phyloP scores from a whole-genome alignment of 2,888 invertebrate species.

The Lycia hirtaria region DNA sequence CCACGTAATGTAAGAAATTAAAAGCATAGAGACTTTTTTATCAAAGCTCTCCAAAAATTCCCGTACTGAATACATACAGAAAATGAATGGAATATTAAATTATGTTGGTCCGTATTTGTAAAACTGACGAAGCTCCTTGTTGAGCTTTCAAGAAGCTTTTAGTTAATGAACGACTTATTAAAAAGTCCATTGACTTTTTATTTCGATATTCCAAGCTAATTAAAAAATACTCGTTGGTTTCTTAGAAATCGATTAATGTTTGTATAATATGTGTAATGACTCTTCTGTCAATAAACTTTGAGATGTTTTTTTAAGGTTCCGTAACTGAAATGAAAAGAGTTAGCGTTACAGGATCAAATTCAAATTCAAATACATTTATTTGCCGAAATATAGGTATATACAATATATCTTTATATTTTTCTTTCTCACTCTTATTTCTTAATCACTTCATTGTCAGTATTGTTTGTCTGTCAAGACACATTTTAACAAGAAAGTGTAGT shows the following conservation, averaged over 20 bases:
- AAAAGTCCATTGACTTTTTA: slow-evolving; percentile 78
- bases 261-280: too few relatives aligned
- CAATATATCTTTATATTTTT: too few relatives aligned
- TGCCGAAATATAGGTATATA: too few relatives aligned
- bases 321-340: too few relatives aligned
- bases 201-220: slow-evolving; percentile 57
- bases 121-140: slow-evolving; percentile 82
- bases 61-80: slow-evolving; percentile 78
- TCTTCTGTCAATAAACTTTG: too few relatives aligned
- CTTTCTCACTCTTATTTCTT: too few relatives aligned
- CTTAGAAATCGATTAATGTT: slow-evolving; percentile 3
- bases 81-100: slow-evolving; percentile 83
- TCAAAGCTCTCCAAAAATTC: slow-evolving; percentile 66
- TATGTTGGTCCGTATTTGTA: slow-evolving; percentile 79
- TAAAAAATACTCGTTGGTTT: slow-evolving; percentile 28
- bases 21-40: slow-evolving; percentile 55
- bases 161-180: slow-evolving; percentile 81
- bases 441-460: too few relatives aligned
- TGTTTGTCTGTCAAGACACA: too few relatives aligned
- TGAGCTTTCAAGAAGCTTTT: slow-evolving; percentile 83
- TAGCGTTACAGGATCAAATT: too few relatives aligned
- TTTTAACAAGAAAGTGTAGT: too few relatives aligned
- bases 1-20: slow-evolving; percentile 49
- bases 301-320: too few relatives aligned
- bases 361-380: too few relatives aligned